Base-by-base conservation (phyloP, 2,888 invertebrate genomes). In the Arenicola marina region DNA sequence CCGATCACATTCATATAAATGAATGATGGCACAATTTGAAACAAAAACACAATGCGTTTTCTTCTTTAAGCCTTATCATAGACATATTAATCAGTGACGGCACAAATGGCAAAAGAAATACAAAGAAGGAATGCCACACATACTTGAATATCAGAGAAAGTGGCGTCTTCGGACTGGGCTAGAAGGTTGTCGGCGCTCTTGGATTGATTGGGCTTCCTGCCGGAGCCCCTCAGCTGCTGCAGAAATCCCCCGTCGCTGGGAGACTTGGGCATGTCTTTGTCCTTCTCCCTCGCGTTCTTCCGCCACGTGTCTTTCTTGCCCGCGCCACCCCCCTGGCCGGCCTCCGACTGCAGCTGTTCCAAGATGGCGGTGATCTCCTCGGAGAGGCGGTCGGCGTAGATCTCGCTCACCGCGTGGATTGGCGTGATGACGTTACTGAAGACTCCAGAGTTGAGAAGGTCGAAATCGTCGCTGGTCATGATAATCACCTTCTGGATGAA, bases 391-490 rank as follows among this genome's bases (percentile, higher is more conserved):
- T 80, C 79, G 43, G 78, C 70, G 63, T 79, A 80, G 29, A 78
- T 72, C 29, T 78, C 77, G 62, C 76, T 76, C 48, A 80, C 71
- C 4, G 76, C 76, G 46, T 75, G 67, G 54, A 78, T 76, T 4
- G 78, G 73, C 29, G 68, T 73, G 18, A 75, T 70, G 24, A 76
- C 67, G 59, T 77, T 75, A n/a, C 69, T 70, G 60, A 81, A 74
- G 21, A 79, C 67, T 4, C 78, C 78, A 18, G 78, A 75, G 62
- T 73, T 76, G 29, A 80, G 69, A 28, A 78, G 65, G 18, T 70
- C 67, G 59, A 79, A 80, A 55, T 81, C 81, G 61, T 79, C 78
- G 56, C 76, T 71, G 48, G 80, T 79, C 81, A 81, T 80, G 21
- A 32, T 46, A 4, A 59, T n/a, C 31, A 62, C n/a, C 11, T 33